Conservation (phyloP, 2,888 invertebrate species). For the Pocota personata region DNA sequence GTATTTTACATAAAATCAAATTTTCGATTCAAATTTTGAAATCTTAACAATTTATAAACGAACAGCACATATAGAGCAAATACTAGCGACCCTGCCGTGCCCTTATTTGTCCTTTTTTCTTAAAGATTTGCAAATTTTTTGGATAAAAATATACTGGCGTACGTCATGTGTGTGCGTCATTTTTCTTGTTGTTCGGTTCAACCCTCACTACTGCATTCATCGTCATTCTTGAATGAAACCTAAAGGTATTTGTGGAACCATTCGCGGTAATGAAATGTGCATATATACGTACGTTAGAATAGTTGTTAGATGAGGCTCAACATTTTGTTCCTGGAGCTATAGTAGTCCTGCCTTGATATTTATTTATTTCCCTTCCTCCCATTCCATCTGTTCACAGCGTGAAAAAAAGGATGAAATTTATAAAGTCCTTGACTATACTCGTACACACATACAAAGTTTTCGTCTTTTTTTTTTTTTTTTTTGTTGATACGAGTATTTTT, state of each 20-base stretch:
- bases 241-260: constrained; percentile 31
- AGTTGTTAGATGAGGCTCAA: constrained; percentile 32
- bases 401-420: constrained; percentile 21
- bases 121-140: constrained; percentile 12
- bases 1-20: no score
- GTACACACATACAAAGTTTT: constrained; percentile 15
- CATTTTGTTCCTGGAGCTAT: neutral
- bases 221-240: constrained; percentile 36
- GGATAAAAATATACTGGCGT: neutral
- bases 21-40: no score
- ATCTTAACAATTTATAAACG: no score
- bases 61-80: no score
- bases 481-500: constrained; percentile 34
- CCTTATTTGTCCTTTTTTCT: no score
- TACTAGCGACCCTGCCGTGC: no score
- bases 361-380: constrained; percentile 23
- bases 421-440: constrained; percentile 66
- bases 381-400: constrained; percentile 19
- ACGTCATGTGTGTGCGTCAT: neutral
- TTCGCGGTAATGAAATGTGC: constrained; percentile 45
- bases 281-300: constrained; percentile 28
- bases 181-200: constrained; percentile 20
- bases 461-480: neutral
- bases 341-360: constrained; percentile 7
- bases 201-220: constrained; percentile 30